Evolutionary conservation across 2,113 vertebrate genomes (phyloP), one percentile per base, ranked within the genome.

Genomic region (Pontoporia blainvillei): DNA sequence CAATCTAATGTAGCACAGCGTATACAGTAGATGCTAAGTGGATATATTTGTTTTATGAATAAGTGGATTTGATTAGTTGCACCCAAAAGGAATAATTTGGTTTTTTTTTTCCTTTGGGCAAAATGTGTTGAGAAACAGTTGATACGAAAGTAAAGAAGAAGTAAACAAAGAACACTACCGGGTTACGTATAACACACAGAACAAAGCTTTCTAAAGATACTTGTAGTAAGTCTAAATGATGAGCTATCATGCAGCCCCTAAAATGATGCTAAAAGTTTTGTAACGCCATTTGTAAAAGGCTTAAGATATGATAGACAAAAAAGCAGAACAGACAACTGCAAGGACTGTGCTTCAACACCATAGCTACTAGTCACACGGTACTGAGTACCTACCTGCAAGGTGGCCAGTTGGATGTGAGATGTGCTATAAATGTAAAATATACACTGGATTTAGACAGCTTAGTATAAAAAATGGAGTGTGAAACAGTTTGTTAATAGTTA

Each of bases 11-110:
- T 20, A 69, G 75, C 54, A 75, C 8, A 46, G 75, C 94, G 31
- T n/a, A 81, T n/a, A 86, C 0, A 8, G 61, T 6, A 72, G 54
- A 76, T 46, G 72, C 8, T 52, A 57, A 92, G 75, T 41, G 39
- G 91, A 52, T 81, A 29, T 59, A 94, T 31, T 29, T 67, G 67
- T 76, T 90, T 94, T 92, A 90, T n/a, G 54, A 92, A 83, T 86
- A 82, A 72, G 71, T 92, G 61, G 44, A 83, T 78, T 95, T 92
- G 81, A 88, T 85, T 79, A 66, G 54, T 25, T 96, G 62, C 54
- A 78, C 14, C 71, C 73, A 67, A 86, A 95, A 79, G 46, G 54
- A 96, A 93, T 83, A 72, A 61, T 34, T 34, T 75, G 5, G n/a
- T n/a, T n/a, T 8, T 0, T 36, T 67, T 86, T 25, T 93, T 91